These are phyloP conservation scores for Isoperla grammatica DNA, from an alignment of 2,888 invertebrate genomes.

Conservation along the genomic window DNA sequence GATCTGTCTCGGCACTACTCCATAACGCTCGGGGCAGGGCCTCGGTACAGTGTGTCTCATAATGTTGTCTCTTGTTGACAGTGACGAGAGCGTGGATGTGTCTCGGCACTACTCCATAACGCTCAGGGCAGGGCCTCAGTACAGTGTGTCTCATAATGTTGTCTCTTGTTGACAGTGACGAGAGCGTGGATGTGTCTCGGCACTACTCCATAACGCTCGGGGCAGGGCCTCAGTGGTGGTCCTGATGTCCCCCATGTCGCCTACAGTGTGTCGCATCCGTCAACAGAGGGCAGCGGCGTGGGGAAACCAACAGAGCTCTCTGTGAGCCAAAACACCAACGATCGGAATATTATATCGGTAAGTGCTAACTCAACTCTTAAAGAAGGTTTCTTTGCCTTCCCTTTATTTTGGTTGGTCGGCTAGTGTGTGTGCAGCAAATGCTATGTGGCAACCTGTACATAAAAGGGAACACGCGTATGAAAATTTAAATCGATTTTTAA, in stretches of 20 bases:
- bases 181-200: constrained; percentile 33
- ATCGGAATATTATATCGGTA: constrained; percentile 9
- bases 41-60: constrained; percentile 64
- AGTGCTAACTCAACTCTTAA: too few species aligned
- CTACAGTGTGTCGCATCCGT: constrained; percentile 48
- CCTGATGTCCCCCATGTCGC: constrained; percentile 97
- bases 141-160: constrained; percentile 10
- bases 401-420: too few species aligned
- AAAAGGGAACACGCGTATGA: too few species aligned
- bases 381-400: too few species aligned
- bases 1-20: constrained; percentile 44
- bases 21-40: constrained; percentile 77
- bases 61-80: constrained; percentile 28
- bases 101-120: constrained; percentile 54
- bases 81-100: constrained; percentile 32
- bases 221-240: constrained; percentile 99
- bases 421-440: too few species aligned
- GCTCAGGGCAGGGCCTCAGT: constrained; percentile 99
- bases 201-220: constrained; percentile 76
- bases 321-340: constrained; percentile 46
- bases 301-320: constrained; percentile 61
- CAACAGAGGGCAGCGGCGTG: constrained; percentile 67
- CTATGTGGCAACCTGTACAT: too few species aligned
- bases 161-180: constrained; percentile 31
- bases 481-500: too few species aligned